A percentile compares a stretch with the other conserved stretches of the same genome.
phyloP scores from a whole-genome alignment of 2,113 vertebrate species.

The Hippocampus zosterae region DNA sequence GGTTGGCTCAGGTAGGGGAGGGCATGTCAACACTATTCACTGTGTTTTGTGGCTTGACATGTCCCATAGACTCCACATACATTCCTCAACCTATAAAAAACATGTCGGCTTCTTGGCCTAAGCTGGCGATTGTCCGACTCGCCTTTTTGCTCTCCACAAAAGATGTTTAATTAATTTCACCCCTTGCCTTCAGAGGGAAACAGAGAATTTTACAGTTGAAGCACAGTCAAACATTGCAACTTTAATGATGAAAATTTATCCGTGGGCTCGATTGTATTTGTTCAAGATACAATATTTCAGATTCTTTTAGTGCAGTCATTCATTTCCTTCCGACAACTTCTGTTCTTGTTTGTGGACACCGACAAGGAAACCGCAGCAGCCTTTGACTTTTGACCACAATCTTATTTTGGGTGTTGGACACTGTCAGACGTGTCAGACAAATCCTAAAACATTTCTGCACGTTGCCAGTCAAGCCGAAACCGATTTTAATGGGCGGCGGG shows the following conservation, averaged over 20 bases:
- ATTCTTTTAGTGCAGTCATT: neutral
- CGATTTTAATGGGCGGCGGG: neutral
- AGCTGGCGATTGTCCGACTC: conserved; percentile 28
- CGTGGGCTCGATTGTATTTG: neutral
- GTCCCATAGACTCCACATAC: conserved; percentile 28
- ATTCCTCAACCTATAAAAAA: conserved; percentile 41
- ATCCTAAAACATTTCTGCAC: neutral
- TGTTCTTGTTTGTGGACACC: neutral
- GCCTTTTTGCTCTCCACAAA: conserved; percentile 44
- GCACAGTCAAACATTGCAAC: conserved; percentile 23
- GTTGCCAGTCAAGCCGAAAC: neutral
- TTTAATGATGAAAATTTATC: conserved; percentile 37
- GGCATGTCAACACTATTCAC: neutral
- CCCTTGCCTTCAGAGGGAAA: conserved; percentile 37
- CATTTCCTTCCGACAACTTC: neutral
- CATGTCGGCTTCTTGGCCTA: conserved; percentile 16
- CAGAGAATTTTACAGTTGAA: conserved; percentile 40
- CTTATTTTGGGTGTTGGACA: conserved; percentile 18
- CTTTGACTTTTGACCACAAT: conserved; percentile 17
- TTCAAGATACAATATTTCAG: neutral
- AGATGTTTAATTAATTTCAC: conserved; percentile 51
- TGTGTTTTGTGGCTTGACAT: conserved; percentile 21
- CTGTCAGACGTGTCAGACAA: neutral
- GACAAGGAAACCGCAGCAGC: neutral
- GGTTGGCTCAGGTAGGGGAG: conserved; percentile 5